phyloP scores from a whole-genome alignment of 2,113 vertebrate genomes.

The Trogon melanurus region DNA sequence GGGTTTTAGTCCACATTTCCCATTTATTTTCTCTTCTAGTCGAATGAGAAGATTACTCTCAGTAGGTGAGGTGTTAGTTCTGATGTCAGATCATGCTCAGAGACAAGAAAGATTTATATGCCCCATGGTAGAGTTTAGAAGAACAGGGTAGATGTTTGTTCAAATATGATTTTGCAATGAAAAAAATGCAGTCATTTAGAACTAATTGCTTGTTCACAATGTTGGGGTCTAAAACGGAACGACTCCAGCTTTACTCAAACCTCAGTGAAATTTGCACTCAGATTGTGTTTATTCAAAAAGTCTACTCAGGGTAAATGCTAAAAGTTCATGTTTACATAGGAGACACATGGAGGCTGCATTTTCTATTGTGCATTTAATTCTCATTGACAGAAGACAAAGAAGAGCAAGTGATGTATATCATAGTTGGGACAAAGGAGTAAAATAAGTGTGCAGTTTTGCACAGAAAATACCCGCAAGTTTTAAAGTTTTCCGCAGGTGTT shows the following conservation, averaged over 20 bases:
- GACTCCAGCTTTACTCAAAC: neutral
- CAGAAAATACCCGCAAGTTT: neutral
- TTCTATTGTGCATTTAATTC: neutral
- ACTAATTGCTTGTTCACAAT: conserved; percentile 11
- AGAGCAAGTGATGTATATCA: neutral
- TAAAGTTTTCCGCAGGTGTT: neutral
- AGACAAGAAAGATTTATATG: neutral
- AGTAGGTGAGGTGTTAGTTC: neutral
- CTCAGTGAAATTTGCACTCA: neutral
- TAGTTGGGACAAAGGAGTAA: neutral
- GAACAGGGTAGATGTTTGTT: neutral
- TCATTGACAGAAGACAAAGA: neutral
- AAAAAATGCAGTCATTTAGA: conserved; percentile 3
- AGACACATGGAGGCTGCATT: neutral
- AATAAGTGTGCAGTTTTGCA: neutral
- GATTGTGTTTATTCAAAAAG: conserved; percentile 21
- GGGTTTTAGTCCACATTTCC: neutral
- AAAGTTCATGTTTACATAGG: conserved; percentile 18
- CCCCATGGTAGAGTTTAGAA: neutral
- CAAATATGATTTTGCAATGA: neutral
- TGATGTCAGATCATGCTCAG: neutral
- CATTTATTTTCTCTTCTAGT: neutral
- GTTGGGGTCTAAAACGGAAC: neutral
- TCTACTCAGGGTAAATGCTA: neutral
- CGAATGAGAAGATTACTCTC: neutral